A percentile compares a stretch with the other conserved stretches of the same genome.
Conservation (phyloP, 2,113 vertebrate species). For the Stegastes partitus region DNA sequence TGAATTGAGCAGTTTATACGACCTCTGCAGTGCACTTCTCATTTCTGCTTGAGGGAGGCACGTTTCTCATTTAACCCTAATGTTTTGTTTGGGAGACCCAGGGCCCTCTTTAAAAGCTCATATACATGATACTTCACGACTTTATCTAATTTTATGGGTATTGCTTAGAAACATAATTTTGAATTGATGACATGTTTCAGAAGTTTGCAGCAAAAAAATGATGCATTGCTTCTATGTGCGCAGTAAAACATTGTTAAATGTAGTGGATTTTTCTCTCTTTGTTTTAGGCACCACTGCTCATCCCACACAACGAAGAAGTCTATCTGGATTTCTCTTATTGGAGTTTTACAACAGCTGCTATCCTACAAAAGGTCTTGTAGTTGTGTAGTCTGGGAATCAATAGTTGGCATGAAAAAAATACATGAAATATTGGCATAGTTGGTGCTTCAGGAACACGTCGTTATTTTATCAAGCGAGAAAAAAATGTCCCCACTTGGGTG, state of each 20-base stretch:
- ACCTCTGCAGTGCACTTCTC: background rate
- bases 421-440: background rate
- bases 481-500: too few relatives aligned
- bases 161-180: background rate
- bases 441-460: background rate
- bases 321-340: too few relatives aligned
- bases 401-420: too few relatives aligned
- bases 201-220: background rate
- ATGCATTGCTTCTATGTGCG: background rate
- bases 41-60: background rate
- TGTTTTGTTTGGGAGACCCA: too few relatives aligned
- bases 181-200: background rate
- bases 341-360: too few relatives aligned
- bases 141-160: background rate
- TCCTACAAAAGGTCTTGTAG: too few relatives aligned
- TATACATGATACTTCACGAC: background rate
- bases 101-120: background rate
- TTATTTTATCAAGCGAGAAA: background rate
- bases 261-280: background rate
- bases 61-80: background rate
- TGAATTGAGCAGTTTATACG: background rate
- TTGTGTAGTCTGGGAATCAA: too few relatives aligned
- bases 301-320: too few relatives aligned
- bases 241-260: background rate
- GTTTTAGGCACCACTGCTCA: background rate